Evolutionary conservation across 2,797 vertebrate species (phyloP).

Genomic region (Hyperoplus immaculatus): DNA sequence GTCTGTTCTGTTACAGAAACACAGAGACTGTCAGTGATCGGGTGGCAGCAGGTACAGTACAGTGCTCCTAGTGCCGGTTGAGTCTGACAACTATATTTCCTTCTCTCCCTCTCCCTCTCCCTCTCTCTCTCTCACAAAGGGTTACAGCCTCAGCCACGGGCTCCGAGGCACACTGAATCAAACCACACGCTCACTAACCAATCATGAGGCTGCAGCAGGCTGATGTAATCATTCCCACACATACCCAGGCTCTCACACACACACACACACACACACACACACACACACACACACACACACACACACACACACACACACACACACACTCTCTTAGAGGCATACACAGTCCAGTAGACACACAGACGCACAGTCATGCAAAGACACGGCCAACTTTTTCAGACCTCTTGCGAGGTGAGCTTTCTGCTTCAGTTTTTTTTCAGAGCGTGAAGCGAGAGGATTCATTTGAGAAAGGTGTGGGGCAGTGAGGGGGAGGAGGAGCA

Average conservation of each 20-base stretch:
- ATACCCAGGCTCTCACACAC: conserved; percentile 75
- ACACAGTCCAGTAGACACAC: conserved; percentile 75
- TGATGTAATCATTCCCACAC: conserved; percentile 93
- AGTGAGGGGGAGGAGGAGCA: conserved; percentile 20
- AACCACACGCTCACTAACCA: conserved; percentile 91
- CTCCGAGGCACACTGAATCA: conserved; percentile 92
- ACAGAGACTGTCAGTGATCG: conserved; percentile 66
- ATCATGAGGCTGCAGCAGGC: conserved; percentile 88
- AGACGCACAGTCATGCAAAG: conserved; percentile 80
- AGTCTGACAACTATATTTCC: conserved; percentile 85
- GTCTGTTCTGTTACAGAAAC: conserved; percentile 60
- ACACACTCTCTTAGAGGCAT: conserved; percentile 20
- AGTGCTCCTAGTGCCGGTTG: conserved; percentile 83
- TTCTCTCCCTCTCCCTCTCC: conserved; percentile 72
- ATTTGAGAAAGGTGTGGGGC: conserved; percentile 69
- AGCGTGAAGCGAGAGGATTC: conserved; percentile 55
- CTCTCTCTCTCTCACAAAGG: conserved; percentile 91
- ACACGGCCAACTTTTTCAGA: conserved; percentile 77
- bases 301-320: conserved; percentile 55
- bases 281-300: conserved; percentile 24
- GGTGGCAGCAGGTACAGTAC: conserved; percentile 84
- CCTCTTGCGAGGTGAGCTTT: conserved; percentile 53
- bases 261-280: conserved; percentile 48
- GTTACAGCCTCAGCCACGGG: conserved; percentile 87
- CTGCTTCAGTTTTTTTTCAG: conserved; percentile 69